Base-by-base conservation (phyloP, 2,113 vertebrate genomes). In the Pandion haliaetus region DNA sequence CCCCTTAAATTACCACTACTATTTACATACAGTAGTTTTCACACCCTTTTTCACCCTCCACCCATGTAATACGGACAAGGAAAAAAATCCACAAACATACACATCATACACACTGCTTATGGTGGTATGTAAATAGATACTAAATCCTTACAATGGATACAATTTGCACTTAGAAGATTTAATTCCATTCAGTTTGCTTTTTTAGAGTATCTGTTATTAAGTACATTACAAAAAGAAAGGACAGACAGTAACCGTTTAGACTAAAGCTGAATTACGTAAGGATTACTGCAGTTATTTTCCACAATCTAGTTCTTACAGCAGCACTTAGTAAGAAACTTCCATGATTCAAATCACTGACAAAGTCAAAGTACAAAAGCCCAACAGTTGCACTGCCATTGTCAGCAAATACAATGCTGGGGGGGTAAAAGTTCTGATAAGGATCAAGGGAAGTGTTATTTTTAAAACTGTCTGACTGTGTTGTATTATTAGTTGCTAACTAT, bases 401-500 rank as follows among this genome's bases (percentile, higher is more conserved):
- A 94, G 72, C 76, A 65, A 86, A 88, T 17, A 94, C 82, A 96
- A 83, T 80, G 54, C 28, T 55, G 45, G 65, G 58, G 74, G 38
- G 38, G 44, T 47, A 85, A 90, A 69, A 83, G 55, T n/a, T 38
- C 44, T 82, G 65, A 94, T 82, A 86, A 86, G n/a, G 47, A 93
- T 93, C 87, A 73, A 63, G 92, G 82, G 61, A 94, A 86, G 57
- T 23, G 72, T 52, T 74, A 67, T 90, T 93, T 95, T 95, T 71
- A 93, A 95, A 94, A 90, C 55, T 3, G 26, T 23, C 71, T 58
- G 66, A 80, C 57, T 95, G 49, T 31, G 62, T 44, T 81, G 50
- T 73, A 78, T 88, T 93, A 61, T 50, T 86, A 93, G 87, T n/a
- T 83, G 80, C 86, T 81, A 90, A 82, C 82, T 76, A 70, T 49